These are phyloP conservation scores for Corythucha ciliata DNA, from an alignment of 2,888 invertebrate species.

Conservation along the genomic window DNA sequence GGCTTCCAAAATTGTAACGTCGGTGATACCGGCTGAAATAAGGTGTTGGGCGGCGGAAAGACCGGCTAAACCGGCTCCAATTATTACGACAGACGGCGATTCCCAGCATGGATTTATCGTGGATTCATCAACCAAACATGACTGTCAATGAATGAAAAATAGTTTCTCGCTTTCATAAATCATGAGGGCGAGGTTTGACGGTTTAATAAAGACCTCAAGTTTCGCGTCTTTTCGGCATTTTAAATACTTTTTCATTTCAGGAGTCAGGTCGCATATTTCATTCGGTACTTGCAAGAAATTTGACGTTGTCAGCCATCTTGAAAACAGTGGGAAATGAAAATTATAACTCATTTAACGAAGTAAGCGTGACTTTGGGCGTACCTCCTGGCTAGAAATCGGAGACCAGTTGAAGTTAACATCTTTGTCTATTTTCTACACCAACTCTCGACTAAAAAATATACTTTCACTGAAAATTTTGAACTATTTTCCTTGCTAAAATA, in stretches of 20 bases:
- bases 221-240: slow-evolving; percentile 21
- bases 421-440: too few relatives aligned
- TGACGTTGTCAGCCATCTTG: slow-evolving; percentile 1
- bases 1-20: slow-evolving; percentile 65
- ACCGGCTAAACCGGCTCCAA: slow-evolving; percentile 74
- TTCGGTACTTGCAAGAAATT: neutral
- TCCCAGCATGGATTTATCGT: slow-evolving; percentile 39
- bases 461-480: too few relatives aligned
- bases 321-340: too few relatives aligned
- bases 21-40: slow-evolving; percentile 59
- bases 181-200: too few relatives aligned
- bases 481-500: too few relatives aligned
- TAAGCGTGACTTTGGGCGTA: too few relatives aligned
- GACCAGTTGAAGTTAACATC: too few relatives aligned
- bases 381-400: too few relatives aligned
- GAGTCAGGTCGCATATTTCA: slow-evolving; percentile 12
- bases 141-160: too few relatives aligned
- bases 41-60: slow-evolving; percentile 68
- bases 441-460: too few relatives aligned
- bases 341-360: too few relatives aligned
- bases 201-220: slow-evolving; percentile 17
- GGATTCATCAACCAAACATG: slow-evolving; percentile 25
- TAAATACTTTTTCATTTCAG: slow-evolving; percentile 19
- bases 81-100: slow-evolving; percentile 61
- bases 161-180: too few relatives aligned